Evolutionary conservation across 37 sponge, comb jelly and placozoan genomes (phyloP), one percentile per base, ranked within the genome.

Genomic region (Dysidea cf. avara): DNA sequence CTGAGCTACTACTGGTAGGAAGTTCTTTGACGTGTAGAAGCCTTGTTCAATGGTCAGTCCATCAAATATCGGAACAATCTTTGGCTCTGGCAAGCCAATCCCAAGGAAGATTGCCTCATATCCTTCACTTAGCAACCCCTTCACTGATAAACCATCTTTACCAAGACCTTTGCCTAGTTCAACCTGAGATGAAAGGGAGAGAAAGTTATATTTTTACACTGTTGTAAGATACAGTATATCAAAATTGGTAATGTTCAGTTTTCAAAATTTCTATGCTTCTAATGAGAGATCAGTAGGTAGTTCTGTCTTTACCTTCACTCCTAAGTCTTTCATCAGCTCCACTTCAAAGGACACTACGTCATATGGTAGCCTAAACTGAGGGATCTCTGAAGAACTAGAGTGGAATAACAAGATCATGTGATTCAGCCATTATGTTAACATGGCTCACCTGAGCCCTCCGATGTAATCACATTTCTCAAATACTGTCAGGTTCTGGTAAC

Each of bases 321-420:
- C 96, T 12, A 96, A 76, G 59, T 96, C 96, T 55, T 88, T 85
- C 96, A 96, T 92, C 11, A 89, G 83, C 30, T 96, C 90, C 60
- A 96, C 81, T 85, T 96, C 96, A 82, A 89, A 96, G 12, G 96
- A 91, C 39, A 96, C 96, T 24, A 88, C 94, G 28, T 96, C 94
- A 70, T 89, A 92, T 21, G 96, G 96, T 1, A 96, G 73, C 0
- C 96, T 83, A 52, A 76, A 96, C 81, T 96, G 94, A 18, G 96
- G 96, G 64, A 96, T 96, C 75, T 96, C 96, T 43, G 96, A 96
- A 14, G 93, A 88, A 72, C 96, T 90, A 63, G 7, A 68, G 32
- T 17, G 32, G 24, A 24, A 11, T 18, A 30, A 50, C 20, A 48
- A 66, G 5, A 18, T 18, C 67, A 56, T 33, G 7, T 20, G 46